Conservation (phyloP, 2,888 invertebrate species). For the Branchipolynoe longqiensis region DNA sequence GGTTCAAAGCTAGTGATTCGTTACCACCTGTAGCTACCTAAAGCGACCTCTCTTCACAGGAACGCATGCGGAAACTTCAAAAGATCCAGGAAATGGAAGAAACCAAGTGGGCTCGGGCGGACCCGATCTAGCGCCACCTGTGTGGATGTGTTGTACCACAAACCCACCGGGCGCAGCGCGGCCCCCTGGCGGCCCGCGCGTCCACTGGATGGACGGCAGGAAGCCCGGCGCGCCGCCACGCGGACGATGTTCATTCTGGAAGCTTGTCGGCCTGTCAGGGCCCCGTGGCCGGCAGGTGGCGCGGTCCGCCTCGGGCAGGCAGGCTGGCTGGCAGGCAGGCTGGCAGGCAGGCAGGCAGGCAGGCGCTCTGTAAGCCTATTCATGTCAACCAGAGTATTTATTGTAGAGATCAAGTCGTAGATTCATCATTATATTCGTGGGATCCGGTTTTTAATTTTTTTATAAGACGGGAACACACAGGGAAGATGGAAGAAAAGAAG, state of each 20-base stretch:
- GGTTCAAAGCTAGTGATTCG: too few species aligned
- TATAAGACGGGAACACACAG: too few species aligned
- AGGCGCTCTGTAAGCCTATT: background rate
- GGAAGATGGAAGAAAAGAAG: too few species aligned
- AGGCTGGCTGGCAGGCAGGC: too few species aligned
- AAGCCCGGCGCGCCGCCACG: too few species aligned
- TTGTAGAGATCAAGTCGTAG: background rate
- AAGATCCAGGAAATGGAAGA: slow-evolving; percentile 64
- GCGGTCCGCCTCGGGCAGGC: too few species aligned
- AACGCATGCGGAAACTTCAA: slow-evolving; percentile 66
- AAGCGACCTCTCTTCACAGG: too few species aligned
- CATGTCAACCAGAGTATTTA: background rate
- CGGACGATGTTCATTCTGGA: too few species aligned
- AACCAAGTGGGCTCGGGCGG: slow-evolving; percentile 42
- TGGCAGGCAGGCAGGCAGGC: slow-evolving; percentile 48
- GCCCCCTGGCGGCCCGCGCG: slow-evolving; percentile 39
- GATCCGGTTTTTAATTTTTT: background rate
- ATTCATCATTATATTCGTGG: background rate
- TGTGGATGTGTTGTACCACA: background rate
- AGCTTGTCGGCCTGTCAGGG: too few species aligned
- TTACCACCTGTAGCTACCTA: too few species aligned
- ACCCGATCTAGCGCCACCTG: slow-evolving; percentile 52
- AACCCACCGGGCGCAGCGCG: slow-evolving; percentile 25
- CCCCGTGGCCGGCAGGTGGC: too few species aligned
- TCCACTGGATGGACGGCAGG: too few species aligned